Evolutionary conservation across 2,113 vertebrate genomes (phyloP).

Genomic region (Narcine bancroftii): DNA sequence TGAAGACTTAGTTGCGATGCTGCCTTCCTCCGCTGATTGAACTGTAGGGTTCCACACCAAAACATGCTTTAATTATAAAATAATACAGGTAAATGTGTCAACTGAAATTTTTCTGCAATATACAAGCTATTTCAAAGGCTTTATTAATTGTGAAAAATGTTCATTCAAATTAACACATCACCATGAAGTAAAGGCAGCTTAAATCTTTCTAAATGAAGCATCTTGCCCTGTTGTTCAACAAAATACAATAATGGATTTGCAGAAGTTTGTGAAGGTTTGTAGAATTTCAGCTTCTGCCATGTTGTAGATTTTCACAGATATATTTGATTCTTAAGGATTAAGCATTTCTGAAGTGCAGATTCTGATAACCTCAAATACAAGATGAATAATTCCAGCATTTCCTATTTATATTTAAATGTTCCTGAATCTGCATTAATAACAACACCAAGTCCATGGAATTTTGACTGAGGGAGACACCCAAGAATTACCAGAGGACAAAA

Average conservation of each 20-base stretch:
- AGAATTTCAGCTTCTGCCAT: neutral
- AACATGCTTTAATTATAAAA: neutral
- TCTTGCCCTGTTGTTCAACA: too few species aligned
- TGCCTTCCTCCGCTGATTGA: neutral
- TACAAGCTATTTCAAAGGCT: neutral
- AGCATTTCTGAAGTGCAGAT: neutral
- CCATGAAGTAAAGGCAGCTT: neutral
- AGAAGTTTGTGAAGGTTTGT: neutral
- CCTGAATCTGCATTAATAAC: neutral
- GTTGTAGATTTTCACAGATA: neutral
- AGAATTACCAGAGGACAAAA: neutral
- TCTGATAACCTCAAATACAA: neutral
- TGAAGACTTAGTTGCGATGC: neutral
- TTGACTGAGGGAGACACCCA: neutral
- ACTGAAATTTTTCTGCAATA: neutral
- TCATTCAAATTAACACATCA: neutral
- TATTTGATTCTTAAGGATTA: neutral
- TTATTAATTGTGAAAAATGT: neutral
- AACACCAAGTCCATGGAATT: neutral
- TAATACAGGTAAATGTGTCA: neutral
- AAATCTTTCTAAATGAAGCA: neutral
- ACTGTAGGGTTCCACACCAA: neutral
- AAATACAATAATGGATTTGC: neutral
- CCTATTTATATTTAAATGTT: neutral
- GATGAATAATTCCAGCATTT: neutral